Conservation (phyloP, 2,113 vertebrate genomes). For the Theristicus caerulescens region DNA sequence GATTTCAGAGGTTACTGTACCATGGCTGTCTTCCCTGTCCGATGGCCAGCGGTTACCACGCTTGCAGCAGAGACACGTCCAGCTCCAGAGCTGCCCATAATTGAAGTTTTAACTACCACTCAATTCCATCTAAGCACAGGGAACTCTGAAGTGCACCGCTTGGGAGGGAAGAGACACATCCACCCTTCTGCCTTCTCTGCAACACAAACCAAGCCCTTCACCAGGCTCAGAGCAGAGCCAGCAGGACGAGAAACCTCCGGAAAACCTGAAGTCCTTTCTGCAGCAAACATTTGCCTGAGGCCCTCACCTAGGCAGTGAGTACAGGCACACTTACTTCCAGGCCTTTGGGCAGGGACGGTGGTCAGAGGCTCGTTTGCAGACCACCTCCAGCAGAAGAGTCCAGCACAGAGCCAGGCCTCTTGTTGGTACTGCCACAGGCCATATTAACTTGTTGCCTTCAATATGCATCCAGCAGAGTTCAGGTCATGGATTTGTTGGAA, state of each 20-base stretch:
- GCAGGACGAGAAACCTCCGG: not conserved
- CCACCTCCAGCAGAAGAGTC: not conserved
- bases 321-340: not conserved
- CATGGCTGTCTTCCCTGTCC: not conserved
- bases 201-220: not conserved
- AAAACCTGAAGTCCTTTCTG: not conserved
- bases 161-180: not conserved
- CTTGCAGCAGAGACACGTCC: not conserved
- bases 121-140: not conserved
- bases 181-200: not conserved
- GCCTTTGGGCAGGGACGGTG: not conserved
- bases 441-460: constrained; percentile 54
- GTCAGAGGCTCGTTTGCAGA: not conserved
- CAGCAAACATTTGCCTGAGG: not conserved
- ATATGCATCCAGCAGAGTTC: constrained; percentile 53
- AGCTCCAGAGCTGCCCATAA: constrained; percentile 17
- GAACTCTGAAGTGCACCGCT: not conserved
- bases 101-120: constrained; percentile 16
- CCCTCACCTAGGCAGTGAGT: not conserved
- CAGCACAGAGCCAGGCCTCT: not conserved
- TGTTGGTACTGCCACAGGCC: not conserved
- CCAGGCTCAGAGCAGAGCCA: not conserved
- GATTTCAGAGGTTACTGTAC: constrained; percentile 25
- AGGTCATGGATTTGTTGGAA: constrained; percentile 62
- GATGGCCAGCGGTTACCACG: not conserved